Evolutionary conservation across 2,888 invertebrate genomes (phyloP), one percentile per base, ranked within the genome.

Genomic region (Bellardia bayeri): DNA sequence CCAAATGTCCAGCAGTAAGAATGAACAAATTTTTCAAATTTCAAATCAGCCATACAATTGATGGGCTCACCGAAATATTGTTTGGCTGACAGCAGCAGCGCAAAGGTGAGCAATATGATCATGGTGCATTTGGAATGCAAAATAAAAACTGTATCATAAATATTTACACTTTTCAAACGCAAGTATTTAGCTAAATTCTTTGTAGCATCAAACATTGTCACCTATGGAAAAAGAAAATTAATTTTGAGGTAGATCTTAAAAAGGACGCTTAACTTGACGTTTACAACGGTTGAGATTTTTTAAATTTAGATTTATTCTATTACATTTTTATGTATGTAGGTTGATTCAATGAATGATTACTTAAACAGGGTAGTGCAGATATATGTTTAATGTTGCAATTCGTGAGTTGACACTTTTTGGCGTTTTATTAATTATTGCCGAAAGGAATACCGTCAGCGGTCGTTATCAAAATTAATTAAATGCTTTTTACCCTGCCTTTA

Each of bases 11-110:
- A 97, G 93, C 97, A 97, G 91, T 95, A 97, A 79, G 96, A 96
- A 90, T 97, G 96, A 56, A 97, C 94, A 14, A 96, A 95, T 63
- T 96, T 95, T 88, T 94, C 95, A 68, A 95, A 89, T 76, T 94
- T 94, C 3, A 93, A 92, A 64, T 94, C 94, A n/a, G 94, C 94
- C 91, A 96, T 94, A 93, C 97, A 98, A 90, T 96, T 95, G 82
- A 98, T 97, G 0, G 97, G 97, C 89, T 97, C 97, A 0, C 97
- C 97, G 90, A 97, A 97, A 93, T 97, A 97, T 93, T 97, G 97
- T 90, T 97, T 96, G 14, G 96, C 96, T 64, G 97, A 96, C 76
- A 97, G 95, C 90, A 97, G 93, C 89, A 97, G 93, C 2, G 96
- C 96, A 93, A 96, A 97, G 49, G 96, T 95, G 54, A 97, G 94